Evolutionary conservation across 2,797 vertebrate genomes (phyloP).

Genomic region (Lemur catta): DNA sequence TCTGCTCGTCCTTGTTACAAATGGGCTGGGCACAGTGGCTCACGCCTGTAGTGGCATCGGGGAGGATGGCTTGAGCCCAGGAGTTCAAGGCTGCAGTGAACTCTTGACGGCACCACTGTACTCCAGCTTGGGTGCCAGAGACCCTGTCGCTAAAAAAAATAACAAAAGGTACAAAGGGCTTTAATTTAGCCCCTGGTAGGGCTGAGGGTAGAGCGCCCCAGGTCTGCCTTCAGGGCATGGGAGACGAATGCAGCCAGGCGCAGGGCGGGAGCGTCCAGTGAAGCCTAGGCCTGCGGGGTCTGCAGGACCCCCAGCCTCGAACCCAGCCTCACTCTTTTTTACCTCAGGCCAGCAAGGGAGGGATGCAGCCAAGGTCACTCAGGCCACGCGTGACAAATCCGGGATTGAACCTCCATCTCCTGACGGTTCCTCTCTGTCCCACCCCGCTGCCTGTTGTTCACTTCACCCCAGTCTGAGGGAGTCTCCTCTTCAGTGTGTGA

Average conservation of each 20-base stretch:
- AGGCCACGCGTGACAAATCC: not conserved
- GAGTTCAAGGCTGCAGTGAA: not conserved
- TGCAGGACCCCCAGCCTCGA: rapidly evolving
- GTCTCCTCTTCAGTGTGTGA: rapidly evolving
- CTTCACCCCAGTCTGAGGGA: not conserved
- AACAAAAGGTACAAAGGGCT: not conserved
- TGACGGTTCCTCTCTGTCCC: not conserved
- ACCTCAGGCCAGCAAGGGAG: rapidly evolving
- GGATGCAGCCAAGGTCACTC: not conserved
- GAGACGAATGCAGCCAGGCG: not conserved
- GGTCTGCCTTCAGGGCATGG: not conserved
- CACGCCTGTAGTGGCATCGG: not conserved
- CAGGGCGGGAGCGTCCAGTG: rapidly evolving
- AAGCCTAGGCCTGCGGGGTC: not conserved
- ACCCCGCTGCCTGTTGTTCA: not conserved
- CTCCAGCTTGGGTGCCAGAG: not conserved
- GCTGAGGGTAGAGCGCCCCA: not conserved
- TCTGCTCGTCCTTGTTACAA: not conserved
- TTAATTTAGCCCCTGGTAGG: not conserved
- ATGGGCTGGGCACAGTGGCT: not conserved
- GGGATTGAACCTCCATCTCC: not conserved
- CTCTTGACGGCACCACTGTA: not conserved
- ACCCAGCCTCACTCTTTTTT: not conserved
- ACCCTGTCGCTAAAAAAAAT: not conserved
- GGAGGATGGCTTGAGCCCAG: not conserved